phyloP scores from a whole-genome alignment of 2,113 vertebrate species.

The Alces alces region DNA sequence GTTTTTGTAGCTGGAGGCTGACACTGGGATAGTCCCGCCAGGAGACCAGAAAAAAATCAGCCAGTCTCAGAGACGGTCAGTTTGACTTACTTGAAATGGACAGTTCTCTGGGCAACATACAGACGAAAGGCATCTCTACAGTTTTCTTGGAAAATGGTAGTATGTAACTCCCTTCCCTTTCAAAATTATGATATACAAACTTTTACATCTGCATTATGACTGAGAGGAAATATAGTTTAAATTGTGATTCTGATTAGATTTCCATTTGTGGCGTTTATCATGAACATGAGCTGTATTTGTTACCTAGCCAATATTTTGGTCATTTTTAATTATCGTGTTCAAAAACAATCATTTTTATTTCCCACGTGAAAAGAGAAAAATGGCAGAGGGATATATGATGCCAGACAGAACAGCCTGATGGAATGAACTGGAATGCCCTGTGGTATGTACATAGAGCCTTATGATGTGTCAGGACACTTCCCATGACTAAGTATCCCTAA shows the following conservation, averaged over 20 bases:
- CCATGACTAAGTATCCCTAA: no score
- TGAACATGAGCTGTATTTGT: background rate
- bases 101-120: background rate
- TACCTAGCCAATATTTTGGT: background rate
- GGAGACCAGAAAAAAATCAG: background rate
- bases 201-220: background rate
- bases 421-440: no score
- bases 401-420: rapidly evolving
- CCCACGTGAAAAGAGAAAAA: background rate
- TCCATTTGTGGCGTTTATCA: background rate
- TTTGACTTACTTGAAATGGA: background rate
- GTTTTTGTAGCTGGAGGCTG: background rate
- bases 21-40: background rate
- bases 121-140: background rate
- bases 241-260: background rate
- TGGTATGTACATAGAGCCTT: no score
- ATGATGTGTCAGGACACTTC: background rate
- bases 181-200: background rate
- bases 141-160: background rate
- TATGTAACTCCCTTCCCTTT: background rate
- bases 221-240: background rate
- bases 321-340: background rate
- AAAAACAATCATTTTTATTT: background rate
- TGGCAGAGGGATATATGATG: background rate
- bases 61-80: background rate